Evolutionary conservation across 2,113 vertebrate species (phyloP).

Genomic region (Felis chaus): DNA sequence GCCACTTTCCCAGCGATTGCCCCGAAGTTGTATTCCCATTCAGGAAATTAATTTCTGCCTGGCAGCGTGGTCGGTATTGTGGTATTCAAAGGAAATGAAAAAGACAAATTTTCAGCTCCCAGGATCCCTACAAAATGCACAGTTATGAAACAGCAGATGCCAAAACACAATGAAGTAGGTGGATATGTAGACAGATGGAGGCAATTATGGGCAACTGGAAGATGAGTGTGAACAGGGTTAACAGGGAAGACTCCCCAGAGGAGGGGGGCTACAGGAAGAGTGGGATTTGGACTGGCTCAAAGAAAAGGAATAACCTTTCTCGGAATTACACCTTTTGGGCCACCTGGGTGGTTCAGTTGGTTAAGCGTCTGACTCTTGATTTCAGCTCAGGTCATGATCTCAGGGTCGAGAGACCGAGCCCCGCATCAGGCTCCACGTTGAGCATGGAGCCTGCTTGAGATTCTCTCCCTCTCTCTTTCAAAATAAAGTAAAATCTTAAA

Average conservation of each 20-base stretch:
- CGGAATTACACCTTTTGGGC: not conserved
- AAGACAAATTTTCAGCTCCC: slow-evolving; percentile 23
- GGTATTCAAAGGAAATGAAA: slow-evolving; percentile 44
- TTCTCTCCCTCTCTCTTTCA: too few species aligned
- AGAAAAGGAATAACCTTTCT: not conserved
- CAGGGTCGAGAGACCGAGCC: too few species aligned
- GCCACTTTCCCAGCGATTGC: not conserved
- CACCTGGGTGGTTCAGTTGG: too few species aligned
- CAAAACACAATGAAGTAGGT: not conserved
- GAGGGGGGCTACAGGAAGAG: not conserved
- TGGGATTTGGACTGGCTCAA: not conserved
- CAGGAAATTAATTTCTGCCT: slow-evolving; percentile 47
- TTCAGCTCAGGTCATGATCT: too few species aligned
- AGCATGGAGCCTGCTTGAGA: too few species aligned
- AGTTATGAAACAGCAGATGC: slow-evolving; percentile 7
- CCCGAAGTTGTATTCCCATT: slow-evolving; percentile 32
- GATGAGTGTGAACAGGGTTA: not conserved
- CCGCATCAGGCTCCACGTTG: too few species aligned
- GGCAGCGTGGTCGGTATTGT: not conserved
- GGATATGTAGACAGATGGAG: not conserved
- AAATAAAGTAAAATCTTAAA: too few species aligned
- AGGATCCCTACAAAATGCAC: slow-evolving; percentile 43
- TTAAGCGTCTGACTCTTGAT: too few species aligned
- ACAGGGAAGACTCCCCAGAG: not conserved
- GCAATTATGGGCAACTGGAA: not conserved